Base-by-base conservation (phyloP, 2,797 vertebrate species). In the Liparis tanakae region DNA sequence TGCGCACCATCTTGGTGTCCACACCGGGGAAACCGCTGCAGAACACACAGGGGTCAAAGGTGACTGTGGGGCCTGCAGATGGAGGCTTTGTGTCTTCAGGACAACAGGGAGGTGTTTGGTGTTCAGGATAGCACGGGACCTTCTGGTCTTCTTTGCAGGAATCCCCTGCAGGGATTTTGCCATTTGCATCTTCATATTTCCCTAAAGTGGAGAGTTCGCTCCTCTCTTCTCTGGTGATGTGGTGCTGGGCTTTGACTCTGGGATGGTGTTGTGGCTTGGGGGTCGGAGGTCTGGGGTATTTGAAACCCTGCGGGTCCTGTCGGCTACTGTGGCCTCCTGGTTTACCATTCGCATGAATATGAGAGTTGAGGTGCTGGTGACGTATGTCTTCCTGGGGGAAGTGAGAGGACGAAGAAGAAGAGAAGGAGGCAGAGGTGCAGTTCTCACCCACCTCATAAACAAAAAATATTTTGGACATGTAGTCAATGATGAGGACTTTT, bases 391-490 rank as follows among this genome's bases (percentile, higher is more conserved):
- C 89, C 51, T 87, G 87, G 5, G 80, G 13, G 43, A 63, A 65
- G 57, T 82, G 56, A 48, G 86, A 73, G 2, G 87, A 85, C 0
- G 85, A 83, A 15, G 93, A 55, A 17, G 53, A 30, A 13, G 87
- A 67, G 10, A 84, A 75, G 56, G 91, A 84, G n/a, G 77, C 62
- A 18, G 93, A 94, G 12, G 95, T 92, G 64, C 98, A 99, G 87
- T 95, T 98, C 89, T 99, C 98, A 0, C 98, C 98, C 36, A 99
- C 96, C 0, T 99, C 98, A 0, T 99, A 97, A 64, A 99, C 98
- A 78, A 96, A 97, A 85, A 97, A 96, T 57, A 98, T 95, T 92
- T 96, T 97, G 76, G 97, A 96, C 98, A 99, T 98, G 88, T 99
- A 98, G 89, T 96, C 96, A 77, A 99, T 94, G 88, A 99, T 97